Percentiles rank a stretch among this genome's conserved stretches.
These are phyloP conservation scores for Drosophila sordidapex DNA, from an alignment of 2,888 invertebrate species.

Conservation along the genomic window DNA sequence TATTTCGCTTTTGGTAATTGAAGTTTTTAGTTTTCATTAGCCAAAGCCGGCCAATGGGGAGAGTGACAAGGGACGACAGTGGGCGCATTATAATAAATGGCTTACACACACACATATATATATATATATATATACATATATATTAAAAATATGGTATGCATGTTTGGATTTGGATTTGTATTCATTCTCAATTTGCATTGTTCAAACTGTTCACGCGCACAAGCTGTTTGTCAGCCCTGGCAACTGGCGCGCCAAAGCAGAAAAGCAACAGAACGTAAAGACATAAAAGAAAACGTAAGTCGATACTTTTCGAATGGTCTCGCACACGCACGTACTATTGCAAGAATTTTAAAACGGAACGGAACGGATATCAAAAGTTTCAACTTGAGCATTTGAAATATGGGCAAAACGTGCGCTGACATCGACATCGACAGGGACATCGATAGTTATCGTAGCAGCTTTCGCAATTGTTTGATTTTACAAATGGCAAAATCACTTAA, in stretches of 20 bases:
- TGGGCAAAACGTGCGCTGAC: slow-evolving; percentile 79
- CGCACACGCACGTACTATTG: slow-evolving; percentile 14
- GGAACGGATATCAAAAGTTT: slow-evolving; percentile 68
- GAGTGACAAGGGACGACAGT: slow-evolving; percentile 57
- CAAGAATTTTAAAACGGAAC: slow-evolving; percentile 52
- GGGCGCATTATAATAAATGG: slow-evolving; percentile 47
- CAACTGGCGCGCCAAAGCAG: slow-evolving; percentile 5
- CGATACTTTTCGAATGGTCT: slow-evolving; percentile 52
- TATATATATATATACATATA: not conserved
- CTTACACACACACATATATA: slow-evolving; percentile 12
- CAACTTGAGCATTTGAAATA: slow-evolving; percentile 68
- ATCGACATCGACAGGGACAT: slow-evolving; percentile 57
- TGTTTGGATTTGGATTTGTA: not conserved
- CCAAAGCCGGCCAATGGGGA: slow-evolving; percentile 22
- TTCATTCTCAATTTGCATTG: slow-evolving; percentile 15
- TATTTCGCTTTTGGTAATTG: slow-evolving; percentile 73
- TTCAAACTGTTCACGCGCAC: slow-evolving; percentile 14
- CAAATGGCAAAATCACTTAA: slow-evolving; percentile 77
- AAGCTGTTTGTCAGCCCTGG: slow-evolving; percentile 14
- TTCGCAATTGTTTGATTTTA: slow-evolving; percentile 68
- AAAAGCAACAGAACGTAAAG: slow-evolving; percentile 2
- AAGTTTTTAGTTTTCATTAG: slow-evolving; percentile 83
- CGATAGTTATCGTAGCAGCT: slow-evolving; percentile 68
- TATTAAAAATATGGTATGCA: not conserved
- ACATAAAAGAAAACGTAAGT: slow-evolving; percentile 40